A percentile compares a stretch with the other conserved stretches of the same genome.
These are phyloP conservation scores for Cheracebus regulus DNA, from an alignment of 2,797 vertebrate genomes.

Conservation along the genomic window DNA sequence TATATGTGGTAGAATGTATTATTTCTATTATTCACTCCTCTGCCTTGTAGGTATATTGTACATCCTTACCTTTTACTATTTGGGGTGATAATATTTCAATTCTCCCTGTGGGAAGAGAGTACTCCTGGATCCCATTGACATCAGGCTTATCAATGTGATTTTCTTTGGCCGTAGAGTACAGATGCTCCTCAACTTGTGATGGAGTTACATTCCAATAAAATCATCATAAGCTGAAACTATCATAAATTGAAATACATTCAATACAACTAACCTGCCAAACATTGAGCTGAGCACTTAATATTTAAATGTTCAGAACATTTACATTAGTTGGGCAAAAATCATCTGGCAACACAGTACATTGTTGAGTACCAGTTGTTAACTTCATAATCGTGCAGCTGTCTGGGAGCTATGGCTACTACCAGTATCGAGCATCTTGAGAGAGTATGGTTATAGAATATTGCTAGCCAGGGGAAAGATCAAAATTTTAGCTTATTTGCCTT, in stretches of 20 bases:
- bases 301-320: background rate
- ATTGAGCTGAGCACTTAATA: background rate
- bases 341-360: background rate
- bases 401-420: background rate
- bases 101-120: background rate
- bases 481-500: background rate
- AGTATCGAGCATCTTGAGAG: background rate
- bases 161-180: background rate
- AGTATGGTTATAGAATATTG: background rate
- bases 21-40: background rate
- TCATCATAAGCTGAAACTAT: background rate
- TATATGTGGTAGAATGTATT: background rate
- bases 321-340: background rate
- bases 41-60: background rate
- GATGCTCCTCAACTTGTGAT: background rate
- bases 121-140: background rate
- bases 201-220: background rate
- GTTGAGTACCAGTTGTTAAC: background rate
- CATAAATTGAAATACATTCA: background rate
- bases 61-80: background rate
- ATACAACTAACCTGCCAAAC: background rate
- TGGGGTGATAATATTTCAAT: background rate
- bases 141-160: background rate
- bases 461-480: background rate
- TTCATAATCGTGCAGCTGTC: background rate